These are phyloP conservation scores for Octodon degus DNA, from an alignment of 2,113 vertebrate genomes.

Conservation along the genomic window DNA sequence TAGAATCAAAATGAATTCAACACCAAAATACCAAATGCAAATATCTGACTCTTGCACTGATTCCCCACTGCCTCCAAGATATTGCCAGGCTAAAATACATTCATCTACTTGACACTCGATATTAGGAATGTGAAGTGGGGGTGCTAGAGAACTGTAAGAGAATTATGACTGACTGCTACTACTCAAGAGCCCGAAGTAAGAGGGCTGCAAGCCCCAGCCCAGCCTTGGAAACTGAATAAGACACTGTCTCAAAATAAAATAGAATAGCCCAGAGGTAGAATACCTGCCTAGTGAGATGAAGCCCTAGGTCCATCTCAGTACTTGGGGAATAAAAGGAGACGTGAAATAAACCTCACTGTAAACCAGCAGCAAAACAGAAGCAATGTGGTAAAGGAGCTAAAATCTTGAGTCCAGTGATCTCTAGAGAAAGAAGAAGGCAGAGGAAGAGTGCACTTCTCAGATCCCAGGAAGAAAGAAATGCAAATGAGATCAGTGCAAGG, in stretches of 20 bases:
- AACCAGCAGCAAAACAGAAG: not conserved
- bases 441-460: not conserved
- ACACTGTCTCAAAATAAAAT: not conserved
- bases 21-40: not conserved
- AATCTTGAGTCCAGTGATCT: not conserved
- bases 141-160: not conserved
- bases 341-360: not conserved
- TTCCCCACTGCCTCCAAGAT: not conserved
- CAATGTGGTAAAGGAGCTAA: not conserved
- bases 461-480: not conserved
- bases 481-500: not conserved
- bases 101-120: not conserved
- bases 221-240: not conserved
- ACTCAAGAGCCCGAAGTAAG: not conserved
- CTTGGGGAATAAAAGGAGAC: not conserved
- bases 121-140: not conserved
- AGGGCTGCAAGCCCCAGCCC: not conserved
- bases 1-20: conserved; percentile 2
- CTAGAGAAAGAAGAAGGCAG: not conserved
- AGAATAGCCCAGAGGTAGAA: not conserved
- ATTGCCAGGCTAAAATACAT: not conserved
- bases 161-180: not conserved
- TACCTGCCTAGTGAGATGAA: not conserved
- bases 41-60: not conserved
- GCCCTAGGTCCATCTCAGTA: not conserved